phyloP scores from a whole-genome alignment of 2,113 vertebrate genomes.

The Odontophorus gujanensis region DNA sequence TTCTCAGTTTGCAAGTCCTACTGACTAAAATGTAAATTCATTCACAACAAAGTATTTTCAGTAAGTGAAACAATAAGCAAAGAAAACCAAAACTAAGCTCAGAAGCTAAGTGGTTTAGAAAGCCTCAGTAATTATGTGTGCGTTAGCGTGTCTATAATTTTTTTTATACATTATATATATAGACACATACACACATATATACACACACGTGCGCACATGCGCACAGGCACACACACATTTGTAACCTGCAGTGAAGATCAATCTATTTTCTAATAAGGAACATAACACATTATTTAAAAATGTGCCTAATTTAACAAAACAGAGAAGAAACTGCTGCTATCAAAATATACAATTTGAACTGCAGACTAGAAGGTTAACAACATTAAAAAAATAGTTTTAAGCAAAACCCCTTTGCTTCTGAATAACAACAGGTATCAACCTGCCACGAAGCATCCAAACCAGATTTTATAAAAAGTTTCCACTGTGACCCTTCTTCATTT shows the following conservation, averaged over 20 bases:
- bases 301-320: conserved; percentile 83
- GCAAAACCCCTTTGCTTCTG: conserved; percentile 82
- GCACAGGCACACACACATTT: conserved; percentile 51
- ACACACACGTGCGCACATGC: conserved; percentile 52
- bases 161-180: conserved; percentile 69
- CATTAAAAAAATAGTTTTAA: conserved; percentile 87
- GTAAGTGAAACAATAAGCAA: conserved; percentile 79
- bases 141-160: not conserved
- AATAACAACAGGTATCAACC: conserved; percentile 74
- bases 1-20: conserved; percentile 73
- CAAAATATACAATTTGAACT: conserved; percentile 90
- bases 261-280: conserved; percentile 76
- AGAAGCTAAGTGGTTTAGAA: conserved; percentile 78
- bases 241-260: conserved; percentile 68
- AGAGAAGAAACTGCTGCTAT: conserved; percentile 84
- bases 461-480: conserved; percentile 78
- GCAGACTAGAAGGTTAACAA: conserved; percentile 85
- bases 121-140: conserved; percentile 71
- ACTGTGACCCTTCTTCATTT: conserved; percentile 73
- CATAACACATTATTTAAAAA: conserved; percentile 77
- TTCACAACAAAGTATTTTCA: conserved; percentile 75
- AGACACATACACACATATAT: conserved; percentile 72
- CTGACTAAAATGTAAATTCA: conserved; percentile 75
- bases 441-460: conserved; percentile 76
- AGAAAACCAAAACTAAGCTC: conserved; percentile 77